Evolutionary conservation across 2,888 invertebrate genomes (phyloP).

Genomic region (Tigriopus californicus): DNA sequence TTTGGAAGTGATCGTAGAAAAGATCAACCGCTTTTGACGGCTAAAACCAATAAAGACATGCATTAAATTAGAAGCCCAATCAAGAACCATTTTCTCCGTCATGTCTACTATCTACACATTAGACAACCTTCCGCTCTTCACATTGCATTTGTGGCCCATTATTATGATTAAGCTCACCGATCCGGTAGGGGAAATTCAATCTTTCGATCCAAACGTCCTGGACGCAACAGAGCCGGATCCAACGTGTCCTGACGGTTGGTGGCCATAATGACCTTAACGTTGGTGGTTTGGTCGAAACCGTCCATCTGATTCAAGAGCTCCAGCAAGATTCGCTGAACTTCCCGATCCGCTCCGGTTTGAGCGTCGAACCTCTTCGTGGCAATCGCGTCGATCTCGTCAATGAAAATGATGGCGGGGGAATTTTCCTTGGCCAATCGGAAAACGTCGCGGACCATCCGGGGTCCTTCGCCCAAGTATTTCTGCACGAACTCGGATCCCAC

Average conservation of each 20-base stretch:
- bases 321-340: slow-evolving; percentile 90
- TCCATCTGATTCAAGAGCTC: slow-evolving; percentile 99
- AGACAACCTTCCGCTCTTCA: too few relatives aligned
- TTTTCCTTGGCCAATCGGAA: slow-evolving; percentile 97
- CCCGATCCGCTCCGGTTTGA: slow-evolving; percentile 92
- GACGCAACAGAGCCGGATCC: slow-evolving; percentile 87
- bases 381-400: slow-evolving; percentile 99
- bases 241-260: slow-evolving; percentile 93
- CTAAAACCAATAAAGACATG: too few relatives aligned
- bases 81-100: too few relatives aligned
- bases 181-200: slow-evolving; percentile 98
- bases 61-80: too few relatives aligned
- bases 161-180: too few relatives aligned
- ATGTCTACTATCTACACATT: too few relatives aligned
- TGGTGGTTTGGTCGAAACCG: slow-evolving; percentile 99
- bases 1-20: slow-evolving; percentile 87
- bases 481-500: slow-evolving; percentile 99
- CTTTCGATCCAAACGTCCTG: slow-evolving; percentile 88
- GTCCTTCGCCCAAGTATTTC: slow-evolving; percentile 96
- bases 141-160: too few relatives aligned
- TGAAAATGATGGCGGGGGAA: slow-evolving; percentile 97
- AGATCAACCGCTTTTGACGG: slow-evolving; percentile 75
- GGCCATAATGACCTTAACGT: slow-evolving; percentile 93
- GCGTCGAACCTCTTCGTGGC: slow-evolving; percentile 98
- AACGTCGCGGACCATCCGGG: slow-evolving; percentile 97